Evolutionary conservation across 2,113 vertebrate species (phyloP).

Genomic region (Oplegnathus fasciatus): DNA sequence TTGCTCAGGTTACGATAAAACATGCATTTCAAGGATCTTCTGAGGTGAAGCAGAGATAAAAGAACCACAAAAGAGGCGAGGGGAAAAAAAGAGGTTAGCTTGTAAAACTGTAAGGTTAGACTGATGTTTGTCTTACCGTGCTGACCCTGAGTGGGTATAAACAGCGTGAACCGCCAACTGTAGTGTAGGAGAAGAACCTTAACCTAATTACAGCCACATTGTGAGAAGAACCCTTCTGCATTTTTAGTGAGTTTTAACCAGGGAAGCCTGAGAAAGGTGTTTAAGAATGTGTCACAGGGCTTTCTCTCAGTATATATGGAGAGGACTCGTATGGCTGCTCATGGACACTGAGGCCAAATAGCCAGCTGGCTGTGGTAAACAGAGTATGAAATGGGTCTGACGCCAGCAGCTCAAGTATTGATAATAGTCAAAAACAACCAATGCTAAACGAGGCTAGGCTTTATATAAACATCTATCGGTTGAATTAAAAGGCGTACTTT

Average conservation of each 20-base stretch:
- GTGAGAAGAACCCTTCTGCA: conserved; percentile 58
- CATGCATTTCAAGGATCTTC: conserved; percentile 23
- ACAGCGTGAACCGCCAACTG: conserved; percentile 44
- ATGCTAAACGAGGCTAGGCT: conserved; percentile 37
- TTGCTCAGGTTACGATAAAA: conserved; percentile 54
- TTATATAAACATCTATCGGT: neutral
- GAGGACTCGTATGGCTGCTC: neutral
- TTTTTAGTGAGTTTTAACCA: conserved; percentile 36
- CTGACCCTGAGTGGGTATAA: conserved; percentile 73
- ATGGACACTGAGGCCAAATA: conserved; percentile 18
- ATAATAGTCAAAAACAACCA: conserved; percentile 54
- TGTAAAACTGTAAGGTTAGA: conserved; percentile 36
- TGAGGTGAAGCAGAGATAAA: conserved; percentile 28
- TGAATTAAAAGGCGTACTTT: conserved; percentile 45
- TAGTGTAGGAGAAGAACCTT: conserved; percentile 77
- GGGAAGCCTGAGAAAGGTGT: conserved; percentile 7
- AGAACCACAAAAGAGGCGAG: conserved; percentile 15
- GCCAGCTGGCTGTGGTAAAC: conserved; percentile 16
- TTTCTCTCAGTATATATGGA: conserved; percentile 10
- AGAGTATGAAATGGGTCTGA: conserved; percentile 52
- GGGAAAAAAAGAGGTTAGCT: conserved; percentile 8
- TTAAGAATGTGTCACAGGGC: conserved; percentile 10
- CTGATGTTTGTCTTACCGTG: conserved; percentile 74
- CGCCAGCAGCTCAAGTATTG: conserved; percentile 42
- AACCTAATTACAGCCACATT: conserved; percentile 73